Conservation (phyloP, 2,113 vertebrate genomes). For the Crotophaga sulcirostris region DNA sequence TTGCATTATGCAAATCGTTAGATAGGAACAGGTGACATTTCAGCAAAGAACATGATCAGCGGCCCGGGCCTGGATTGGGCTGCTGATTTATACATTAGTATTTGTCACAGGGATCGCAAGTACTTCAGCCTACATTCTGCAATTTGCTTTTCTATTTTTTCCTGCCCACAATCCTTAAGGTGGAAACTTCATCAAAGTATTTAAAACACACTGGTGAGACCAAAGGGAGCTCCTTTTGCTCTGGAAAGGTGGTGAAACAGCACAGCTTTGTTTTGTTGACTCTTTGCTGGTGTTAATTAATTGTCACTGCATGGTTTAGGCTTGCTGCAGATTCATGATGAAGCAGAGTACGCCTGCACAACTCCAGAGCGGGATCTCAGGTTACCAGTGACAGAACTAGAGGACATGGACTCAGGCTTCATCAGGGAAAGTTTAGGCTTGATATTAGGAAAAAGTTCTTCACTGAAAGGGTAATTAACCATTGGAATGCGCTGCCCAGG, state of each 20-base stretch:
- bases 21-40: slow-evolving; percentile 99
- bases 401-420: no score
- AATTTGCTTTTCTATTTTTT: slow-evolving; percentile 73
- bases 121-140: slow-evolving; percentile 81
- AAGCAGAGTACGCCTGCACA: neutral
- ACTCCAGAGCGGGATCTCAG: neutral
- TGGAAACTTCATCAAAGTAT: slow-evolving; percentile 77
- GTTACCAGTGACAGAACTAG: no score
- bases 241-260: neutral
- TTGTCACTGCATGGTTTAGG: neutral
- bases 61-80: slow-evolving; percentile 84
- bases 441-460: no score
- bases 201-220: neutral
- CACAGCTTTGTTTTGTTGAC: neutral
- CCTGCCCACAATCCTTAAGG: slow-evolving; percentile 79
- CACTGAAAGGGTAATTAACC: no score
- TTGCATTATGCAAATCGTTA: slow-evolving; percentile 99
- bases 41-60: slow-evolving; percentile 91
- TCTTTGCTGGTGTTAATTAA: neutral
- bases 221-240: neutral
- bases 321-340: neutral
- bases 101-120: slow-evolving; percentile 90
- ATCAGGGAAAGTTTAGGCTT: no score
- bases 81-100: slow-evolving; percentile 99
- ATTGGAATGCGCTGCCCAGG: no score